Percentiles rank a stretch among this genome's conserved stretches.
Conservation (phyloP, 2,113 vertebrate genomes). For the Cariama cristata region DNA sequence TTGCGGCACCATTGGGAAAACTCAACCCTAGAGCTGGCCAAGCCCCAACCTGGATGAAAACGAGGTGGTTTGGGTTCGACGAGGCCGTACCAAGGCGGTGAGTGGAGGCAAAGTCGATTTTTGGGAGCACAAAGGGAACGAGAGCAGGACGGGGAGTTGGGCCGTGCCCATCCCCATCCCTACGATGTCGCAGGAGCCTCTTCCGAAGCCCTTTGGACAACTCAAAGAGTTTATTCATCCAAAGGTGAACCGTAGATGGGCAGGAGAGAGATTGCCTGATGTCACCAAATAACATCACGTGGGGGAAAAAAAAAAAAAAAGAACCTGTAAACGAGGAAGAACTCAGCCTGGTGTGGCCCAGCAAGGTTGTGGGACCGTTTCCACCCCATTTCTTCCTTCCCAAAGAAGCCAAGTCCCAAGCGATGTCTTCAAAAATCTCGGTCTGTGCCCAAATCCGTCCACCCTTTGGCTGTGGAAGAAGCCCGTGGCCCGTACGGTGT, state of each 20-base stretch:
- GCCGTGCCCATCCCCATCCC: neutral
- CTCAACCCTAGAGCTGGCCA: too few species aligned
- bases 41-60: neutral
- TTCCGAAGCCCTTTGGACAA: neutral
- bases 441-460: neutral
- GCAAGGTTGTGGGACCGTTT: neutral
- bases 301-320: neutral
- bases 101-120: neutral
- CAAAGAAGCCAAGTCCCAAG: neutral
- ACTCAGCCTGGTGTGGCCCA: neutral
- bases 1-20: neutral
- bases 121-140: neutral
- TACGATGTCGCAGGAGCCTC: neutral
- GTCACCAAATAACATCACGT: neutral
- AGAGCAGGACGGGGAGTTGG: neutral
- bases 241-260: neutral
- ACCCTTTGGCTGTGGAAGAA: neutral
- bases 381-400: neutral
- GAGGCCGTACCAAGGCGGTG: neutral
- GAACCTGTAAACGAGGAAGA: neutral
- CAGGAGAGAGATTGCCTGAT: neutral
- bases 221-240: neutral
- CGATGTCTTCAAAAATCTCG: neutral
- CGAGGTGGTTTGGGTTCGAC: neutral
- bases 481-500: fast-evolving